phyloP scores from a whole-genome alignment of 2,797 vertebrate species.

The Coregonus ussuriensis region DNA sequence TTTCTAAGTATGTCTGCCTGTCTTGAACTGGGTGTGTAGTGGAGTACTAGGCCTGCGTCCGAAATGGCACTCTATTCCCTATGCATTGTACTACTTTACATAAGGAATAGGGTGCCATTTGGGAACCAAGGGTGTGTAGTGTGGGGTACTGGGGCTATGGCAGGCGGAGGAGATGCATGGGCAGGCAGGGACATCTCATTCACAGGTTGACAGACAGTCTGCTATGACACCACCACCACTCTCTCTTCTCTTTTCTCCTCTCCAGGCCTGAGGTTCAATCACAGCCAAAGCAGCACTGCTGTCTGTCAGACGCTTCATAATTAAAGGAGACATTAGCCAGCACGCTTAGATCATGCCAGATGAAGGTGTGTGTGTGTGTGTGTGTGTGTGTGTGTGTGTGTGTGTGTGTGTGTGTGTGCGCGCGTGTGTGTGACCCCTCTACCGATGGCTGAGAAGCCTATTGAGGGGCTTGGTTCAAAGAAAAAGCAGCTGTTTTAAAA shows the following conservation, averaged over 20 bases:
- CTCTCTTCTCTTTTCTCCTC: not conserved
- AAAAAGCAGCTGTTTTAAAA: not conserved
- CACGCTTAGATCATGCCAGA: not conserved
- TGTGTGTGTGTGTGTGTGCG: no score
- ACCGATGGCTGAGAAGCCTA: not conserved
- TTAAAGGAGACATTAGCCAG: not conserved
- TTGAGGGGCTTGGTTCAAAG: not conserved
- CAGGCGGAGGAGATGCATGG: not conserved
- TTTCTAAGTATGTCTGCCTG: not conserved
- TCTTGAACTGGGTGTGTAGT: not conserved
- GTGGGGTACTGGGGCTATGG: not conserved
- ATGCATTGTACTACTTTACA: not conserved
- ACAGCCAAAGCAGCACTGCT: not conserved
- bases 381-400: not conserved
- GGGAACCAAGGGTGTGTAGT: not conserved
- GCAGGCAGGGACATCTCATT: constrained; percentile 23
- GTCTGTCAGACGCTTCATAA: not conserved
- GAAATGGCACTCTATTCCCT: not conserved
- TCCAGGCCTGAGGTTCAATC: not conserved
- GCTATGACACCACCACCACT: constrained; percentile 12
- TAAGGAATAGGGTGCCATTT: not conserved
- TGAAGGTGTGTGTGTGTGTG: not conserved
- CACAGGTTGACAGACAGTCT: constrained; percentile 21
- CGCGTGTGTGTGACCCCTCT: not conserved
- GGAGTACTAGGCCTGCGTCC: not conserved